phyloP scores from a whole-genome alignment of 2,888 invertebrate genomes.

The Ashinkailepas kermadecensis region DNA sequence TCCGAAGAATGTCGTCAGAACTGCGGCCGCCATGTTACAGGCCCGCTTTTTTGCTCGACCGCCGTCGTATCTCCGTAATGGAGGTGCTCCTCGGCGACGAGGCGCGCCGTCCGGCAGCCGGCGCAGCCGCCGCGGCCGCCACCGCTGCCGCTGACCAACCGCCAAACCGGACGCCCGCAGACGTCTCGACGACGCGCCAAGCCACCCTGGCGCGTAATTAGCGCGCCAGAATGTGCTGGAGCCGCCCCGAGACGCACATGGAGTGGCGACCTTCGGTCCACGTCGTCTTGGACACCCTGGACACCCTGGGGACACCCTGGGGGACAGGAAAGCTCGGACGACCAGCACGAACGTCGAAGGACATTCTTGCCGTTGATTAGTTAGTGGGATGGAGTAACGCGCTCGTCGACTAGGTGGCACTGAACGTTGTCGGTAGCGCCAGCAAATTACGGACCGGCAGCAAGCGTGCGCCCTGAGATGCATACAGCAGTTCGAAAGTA shows the following conservation, averaged over 20 bases:
- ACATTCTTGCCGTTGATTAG: not conserved
- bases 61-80: slow-evolving; percentile 6
- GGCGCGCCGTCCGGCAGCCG: not conserved
- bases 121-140: not conserved
- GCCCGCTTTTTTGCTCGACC: not conserved
- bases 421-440: not conserved
- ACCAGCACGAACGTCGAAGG: not conserved
- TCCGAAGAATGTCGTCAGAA: not conserved
- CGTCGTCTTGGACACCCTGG: too few species aligned
- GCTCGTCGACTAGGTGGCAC: not conserved
- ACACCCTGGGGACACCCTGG: too few species aligned
- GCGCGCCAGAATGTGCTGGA: not conserved
- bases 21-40: not conserved
- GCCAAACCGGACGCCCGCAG: too few species aligned
- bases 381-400: not conserved
- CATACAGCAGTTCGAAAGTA: not conserved
- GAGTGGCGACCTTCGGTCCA: too few species aligned
- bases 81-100: not conserved
- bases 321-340: not conserved
- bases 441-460: not conserved
- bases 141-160: not conserved
- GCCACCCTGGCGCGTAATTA: not conserved
- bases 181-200: not conserved
- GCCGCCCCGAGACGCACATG: too few species aligned
- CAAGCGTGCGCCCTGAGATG: not conserved